These are phyloP conservation scores for Babylonia areolata DNA, from an alignment of 1,140 invertebrate species.

Conservation along the genomic window DNA sequence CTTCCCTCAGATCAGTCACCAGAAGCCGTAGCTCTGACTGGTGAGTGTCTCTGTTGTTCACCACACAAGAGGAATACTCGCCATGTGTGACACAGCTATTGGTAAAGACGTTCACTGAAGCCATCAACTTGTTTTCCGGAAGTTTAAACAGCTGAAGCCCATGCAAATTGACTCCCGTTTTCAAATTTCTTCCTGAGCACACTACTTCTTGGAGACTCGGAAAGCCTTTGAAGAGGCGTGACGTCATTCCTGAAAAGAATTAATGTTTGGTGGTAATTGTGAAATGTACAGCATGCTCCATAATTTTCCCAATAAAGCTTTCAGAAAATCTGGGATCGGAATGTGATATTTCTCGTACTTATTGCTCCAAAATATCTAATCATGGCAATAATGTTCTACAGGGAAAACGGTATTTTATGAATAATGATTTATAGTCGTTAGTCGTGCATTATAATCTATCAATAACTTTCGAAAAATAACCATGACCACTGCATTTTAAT, in stretches of 20 bases:
- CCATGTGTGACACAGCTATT: no score
- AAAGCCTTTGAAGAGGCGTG: background rate
- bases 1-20: conserved; percentile 29
- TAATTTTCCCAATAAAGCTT: no score
- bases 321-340: no score
- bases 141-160: background rate
- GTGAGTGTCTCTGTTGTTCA: conserved; percentile 1
- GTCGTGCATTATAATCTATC: no score
- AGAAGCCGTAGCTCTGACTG: background rate
- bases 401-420: no score
- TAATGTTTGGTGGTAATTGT: background rate
- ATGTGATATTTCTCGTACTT: no score
- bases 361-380: no score
- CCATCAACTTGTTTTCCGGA: background rate
- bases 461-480: no score
- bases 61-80: conserved; percentile 20
- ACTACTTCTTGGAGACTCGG: conserved; percentile 25
- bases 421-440: no score
- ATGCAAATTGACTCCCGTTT: conserved; percentile 19
- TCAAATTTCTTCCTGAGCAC: conserved; percentile 9
- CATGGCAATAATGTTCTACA: no score
- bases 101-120: background rate
- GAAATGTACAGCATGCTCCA: background rate
- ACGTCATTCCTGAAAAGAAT: conserved; percentile 20
- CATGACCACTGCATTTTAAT: no score